Conservation (phyloP, 2,888 invertebrate genomes). For the Amblyjoppa proteus region DNA sequence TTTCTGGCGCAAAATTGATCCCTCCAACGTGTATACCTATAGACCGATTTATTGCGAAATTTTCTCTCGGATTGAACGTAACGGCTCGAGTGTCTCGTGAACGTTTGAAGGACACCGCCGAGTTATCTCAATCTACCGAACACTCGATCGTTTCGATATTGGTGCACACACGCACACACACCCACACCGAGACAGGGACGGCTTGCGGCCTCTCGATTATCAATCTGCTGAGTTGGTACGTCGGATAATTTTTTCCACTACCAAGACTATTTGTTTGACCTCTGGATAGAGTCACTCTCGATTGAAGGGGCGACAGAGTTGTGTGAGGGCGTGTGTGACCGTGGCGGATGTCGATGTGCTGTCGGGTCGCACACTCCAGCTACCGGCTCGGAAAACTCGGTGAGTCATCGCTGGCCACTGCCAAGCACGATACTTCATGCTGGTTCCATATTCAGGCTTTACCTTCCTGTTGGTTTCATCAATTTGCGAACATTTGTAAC, state of each 20-base stretch:
- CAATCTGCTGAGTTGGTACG: too few species aligned
- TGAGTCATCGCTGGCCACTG: background rate
- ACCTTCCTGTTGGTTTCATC: background rate
- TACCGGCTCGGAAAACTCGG: background rate
- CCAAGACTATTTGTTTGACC: background rate
- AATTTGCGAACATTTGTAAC: background rate
- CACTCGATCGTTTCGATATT: conserved; percentile 3
- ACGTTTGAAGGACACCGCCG: conserved; percentile 20
- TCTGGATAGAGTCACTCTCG: background rate
- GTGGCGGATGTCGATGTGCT: background rate
- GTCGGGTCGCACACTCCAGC: background rate
- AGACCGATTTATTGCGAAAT: conserved; percentile 33
- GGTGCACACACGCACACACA: background rate
- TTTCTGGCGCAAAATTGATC: conserved; percentile 5
- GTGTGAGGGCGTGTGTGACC: background rate
- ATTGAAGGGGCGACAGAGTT: background rate
- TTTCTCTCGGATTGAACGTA: conserved; percentile 17
- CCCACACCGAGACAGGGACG: background rate
- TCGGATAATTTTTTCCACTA: background rate
- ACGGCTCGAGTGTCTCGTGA: conserved; percentile 13
- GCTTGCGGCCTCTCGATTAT: background rate
- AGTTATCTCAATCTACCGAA: conserved; percentile 6
- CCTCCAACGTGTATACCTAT: background rate
- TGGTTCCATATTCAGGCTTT: background rate
- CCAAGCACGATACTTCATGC: background rate